Base-by-base conservation (phyloP, 1,140 invertebrate genomes). In the Drosophila suzukii region DNA sequence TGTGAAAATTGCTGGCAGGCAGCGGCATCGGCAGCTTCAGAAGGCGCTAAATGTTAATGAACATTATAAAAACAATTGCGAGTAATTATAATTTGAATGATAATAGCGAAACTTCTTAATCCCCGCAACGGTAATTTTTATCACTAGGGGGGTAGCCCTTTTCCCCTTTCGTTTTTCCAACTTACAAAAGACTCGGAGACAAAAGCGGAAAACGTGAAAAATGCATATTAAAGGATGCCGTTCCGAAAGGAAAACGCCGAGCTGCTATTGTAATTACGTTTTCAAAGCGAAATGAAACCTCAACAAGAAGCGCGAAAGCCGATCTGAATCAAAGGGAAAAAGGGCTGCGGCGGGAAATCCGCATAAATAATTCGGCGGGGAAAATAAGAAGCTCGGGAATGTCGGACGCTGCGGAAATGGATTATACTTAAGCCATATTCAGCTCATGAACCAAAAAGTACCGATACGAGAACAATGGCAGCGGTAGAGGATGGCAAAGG, bases 1-100 rank as follows among this genome's bases (percentile, higher is more conserved):
- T 38, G 20, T 47, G 61, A 63, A 77, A 84, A 70, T 53, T 56
- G 73, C 78, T 72, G 34, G 54, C 49, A 77, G 79, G 61, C 78
- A 75, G 39, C 44, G 89, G 75, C 84, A 65, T 74, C 80, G 78
- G 61, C 73, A 75, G 39, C 49, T 88, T 75, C 80, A 65, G 74
- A 84, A 88, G 84, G 77, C 84, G 84, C 84, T 88, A 88, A 88
- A 88, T 84, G 83, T 84, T 88, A 88, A 88, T 88, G 84, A 88
- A 89, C 84, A 88, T 88, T 88, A 89, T 74, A 80, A 88, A 88
- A 88, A 88, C 84, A 88, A 88, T 88, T 88, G 84, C 84, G 76
- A 89, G 84, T 88, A 88, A 88, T 88, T 88, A 88, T 88, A 88
- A 88, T 88, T 88, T 88, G 84, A 89, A 88, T 88, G 84, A 89